A percentile compares a stretch with the other conserved stretches of the same genome.
These are phyloP conservation scores for Corythoichthys intestinalis DNA, from an alignment of 2,113 vertebrate species.

Conservation along the genomic window DNA sequence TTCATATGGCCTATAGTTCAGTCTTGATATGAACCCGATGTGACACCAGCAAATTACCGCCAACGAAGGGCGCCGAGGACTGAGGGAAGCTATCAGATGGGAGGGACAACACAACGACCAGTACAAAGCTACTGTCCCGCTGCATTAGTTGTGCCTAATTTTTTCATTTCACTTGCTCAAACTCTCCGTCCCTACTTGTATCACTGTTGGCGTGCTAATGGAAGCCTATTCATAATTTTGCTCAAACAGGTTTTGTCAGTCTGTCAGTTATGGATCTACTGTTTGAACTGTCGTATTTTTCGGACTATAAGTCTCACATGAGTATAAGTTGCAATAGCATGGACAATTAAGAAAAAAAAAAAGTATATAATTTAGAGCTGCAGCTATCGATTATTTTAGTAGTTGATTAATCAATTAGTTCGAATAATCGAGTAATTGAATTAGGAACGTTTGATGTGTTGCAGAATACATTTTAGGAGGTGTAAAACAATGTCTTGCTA, in stretches of 20 bases:
- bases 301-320: too few species aligned
- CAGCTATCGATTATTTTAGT: too few species aligned
- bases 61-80: slow-evolving; percentile 50
- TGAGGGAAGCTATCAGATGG: slow-evolving; percentile 49
- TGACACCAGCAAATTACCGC: slow-evolving; percentile 68
- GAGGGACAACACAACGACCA: slow-evolving; percentile 56
- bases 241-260: slow-evolving; percentile 29
- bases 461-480: too few species aligned
- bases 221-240: slow-evolving; percentile 25
- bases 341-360: too few species aligned
- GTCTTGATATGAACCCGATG: slow-evolving; percentile 55
- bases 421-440: too few species aligned
- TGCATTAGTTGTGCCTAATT: slow-evolving; percentile 65
- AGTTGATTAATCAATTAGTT: too few species aligned
- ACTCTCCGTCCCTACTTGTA: slow-evolving; percentile 25
- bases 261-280: slow-evolving; percentile 47
- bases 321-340: too few species aligned
- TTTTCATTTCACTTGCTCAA: slow-evolving; percentile 37
- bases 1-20: slow-evolving; percentile 47
- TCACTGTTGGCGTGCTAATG: slow-evolving; percentile 34
- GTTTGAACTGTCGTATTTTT: slow-evolving; percentile 8
- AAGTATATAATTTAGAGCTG: too few species aligned
- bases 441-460: too few species aligned
- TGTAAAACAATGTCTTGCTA: too few species aligned
- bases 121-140: slow-evolving; percentile 65